phyloP scores from a whole-genome alignment of 1,140 invertebrate genomes.

The Leptinotarsa defecta region DNA sequence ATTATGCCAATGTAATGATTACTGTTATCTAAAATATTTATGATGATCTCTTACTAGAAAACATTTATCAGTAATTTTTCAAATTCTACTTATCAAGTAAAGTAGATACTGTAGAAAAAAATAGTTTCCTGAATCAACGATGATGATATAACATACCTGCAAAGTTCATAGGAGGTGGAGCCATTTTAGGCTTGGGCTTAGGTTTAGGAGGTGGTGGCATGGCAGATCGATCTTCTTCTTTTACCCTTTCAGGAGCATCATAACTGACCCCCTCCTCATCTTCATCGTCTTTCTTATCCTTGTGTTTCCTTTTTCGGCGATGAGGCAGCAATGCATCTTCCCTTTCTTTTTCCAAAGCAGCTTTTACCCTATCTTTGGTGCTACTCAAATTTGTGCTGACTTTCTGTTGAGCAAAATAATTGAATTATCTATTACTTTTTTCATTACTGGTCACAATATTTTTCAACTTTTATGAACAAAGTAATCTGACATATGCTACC shows the following conservation, averaged over 20 bases:
- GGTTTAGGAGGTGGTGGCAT: conserved; percentile 52
- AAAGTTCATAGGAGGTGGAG: conserved; percentile 76
- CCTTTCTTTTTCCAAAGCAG: conserved; percentile 73
- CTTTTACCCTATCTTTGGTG: conserved; percentile 73
- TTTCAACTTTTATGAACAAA: no score
- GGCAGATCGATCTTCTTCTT: conserved; percentile 11
- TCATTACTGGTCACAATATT: no score
- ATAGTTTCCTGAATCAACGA: neutral
- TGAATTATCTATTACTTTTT: no score
- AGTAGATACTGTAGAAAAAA: neutral
- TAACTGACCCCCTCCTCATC: conserved; percentile 45
- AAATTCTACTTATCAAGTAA: no score
- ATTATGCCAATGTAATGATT: no score
- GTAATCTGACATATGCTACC: neutral
- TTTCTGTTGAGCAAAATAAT: conserved; percentile 10
- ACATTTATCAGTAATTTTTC: no score
- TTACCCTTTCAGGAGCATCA: conserved; percentile 31
- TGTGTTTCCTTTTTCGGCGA: conserved; percentile 66
- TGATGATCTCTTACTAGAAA: no score
- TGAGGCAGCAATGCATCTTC: conserved; percentile 73
- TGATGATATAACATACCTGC: neutral
- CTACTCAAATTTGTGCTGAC: conserved; percentile 63
- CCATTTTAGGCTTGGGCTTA: conserved; percentile 61
- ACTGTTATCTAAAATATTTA: no score
- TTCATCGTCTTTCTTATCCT: conserved; percentile 42